These are phyloP conservation scores for Hyperoodon ampullatus DNA, from an alignment of 2,113 vertebrate genomes.

Conservation along the genomic window DNA sequence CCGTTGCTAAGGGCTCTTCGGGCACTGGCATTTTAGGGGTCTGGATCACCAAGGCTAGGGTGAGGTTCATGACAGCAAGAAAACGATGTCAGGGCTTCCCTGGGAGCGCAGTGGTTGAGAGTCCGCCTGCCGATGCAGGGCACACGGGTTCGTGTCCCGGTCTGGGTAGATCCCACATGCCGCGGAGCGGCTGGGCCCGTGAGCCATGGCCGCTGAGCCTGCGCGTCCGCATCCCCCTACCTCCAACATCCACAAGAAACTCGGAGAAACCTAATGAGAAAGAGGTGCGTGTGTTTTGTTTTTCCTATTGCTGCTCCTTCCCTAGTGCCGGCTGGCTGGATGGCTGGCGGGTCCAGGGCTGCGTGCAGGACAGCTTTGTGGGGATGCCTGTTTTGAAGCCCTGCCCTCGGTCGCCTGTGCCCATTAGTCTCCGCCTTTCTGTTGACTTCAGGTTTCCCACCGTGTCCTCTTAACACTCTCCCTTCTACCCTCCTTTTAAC, in stretches of 20 bases:
- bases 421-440: not conserved
- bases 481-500: not conserved
- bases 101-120: too few species aligned
- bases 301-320: not conserved
- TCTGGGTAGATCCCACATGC: too few species aligned
- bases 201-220: too few species aligned
- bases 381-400: not conserved
- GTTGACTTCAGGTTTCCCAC: not conserved
- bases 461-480: not conserved
- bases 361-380: not conserved
- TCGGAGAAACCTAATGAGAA: not conserved
- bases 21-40: not conserved
- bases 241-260: not conserved
- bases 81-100: not conserved
- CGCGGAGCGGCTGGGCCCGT: too few species aligned
- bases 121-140: too few species aligned
- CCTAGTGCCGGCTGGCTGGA: too few species aligned
- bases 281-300: accelerated
- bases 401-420: not conserved
- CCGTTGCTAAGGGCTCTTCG: not conserved
- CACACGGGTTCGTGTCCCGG: too few species aligned
- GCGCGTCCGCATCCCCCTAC: accelerated
- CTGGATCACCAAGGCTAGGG: not conserved
- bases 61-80: not conserved
- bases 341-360: not conserved